A percentile compares a stretch with the other conserved stretches of the same genome.
Evolutionary conservation across 2,888 invertebrate genomes (phyloP).

Genomic region (Agrochola macilenta): DNA sequence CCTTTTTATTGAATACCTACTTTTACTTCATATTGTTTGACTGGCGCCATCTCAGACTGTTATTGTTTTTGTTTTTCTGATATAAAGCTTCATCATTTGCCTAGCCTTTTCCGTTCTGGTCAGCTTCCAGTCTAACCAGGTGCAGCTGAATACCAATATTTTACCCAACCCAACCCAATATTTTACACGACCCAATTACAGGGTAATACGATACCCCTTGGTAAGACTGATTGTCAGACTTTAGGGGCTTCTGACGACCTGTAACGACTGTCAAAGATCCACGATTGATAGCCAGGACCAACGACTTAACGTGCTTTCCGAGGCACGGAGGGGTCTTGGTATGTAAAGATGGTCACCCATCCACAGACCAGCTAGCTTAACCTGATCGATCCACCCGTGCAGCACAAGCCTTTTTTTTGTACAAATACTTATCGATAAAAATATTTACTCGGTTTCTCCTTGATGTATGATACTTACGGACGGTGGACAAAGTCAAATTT

Average conservation of each 20-base stretch:
- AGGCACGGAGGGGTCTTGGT: not conserved
- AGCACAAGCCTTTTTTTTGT: not conserved
- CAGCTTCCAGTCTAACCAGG: not conserved
- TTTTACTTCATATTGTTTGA: conserved; percentile 56
- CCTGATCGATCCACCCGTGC: not conserved
- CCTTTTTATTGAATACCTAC: conserved; percentile 53
- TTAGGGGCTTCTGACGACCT: not conserved
- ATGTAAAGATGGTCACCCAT: not conserved
- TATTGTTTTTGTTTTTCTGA: conserved; percentile 45
- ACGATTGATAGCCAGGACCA: not conserved
- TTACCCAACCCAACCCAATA: no score
- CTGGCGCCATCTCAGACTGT: conserved; percentile 58
- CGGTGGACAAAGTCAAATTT: conserved; percentile 24
- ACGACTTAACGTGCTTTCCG: not conserved
- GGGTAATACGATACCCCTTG: not conserved
- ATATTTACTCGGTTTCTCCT: conserved; percentile 37
- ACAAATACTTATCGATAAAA: conserved; percentile 25
- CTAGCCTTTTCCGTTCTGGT: not conserved
- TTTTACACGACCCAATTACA: not conserved
- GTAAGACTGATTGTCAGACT: no score
- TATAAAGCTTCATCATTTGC: not conserved
- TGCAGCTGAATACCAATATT: not conserved
- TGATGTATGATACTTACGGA: conserved; percentile 58
- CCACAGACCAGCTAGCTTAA: not conserved
- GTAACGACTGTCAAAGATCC: no score